phyloP scores from a whole-genome alignment of 2,113 vertebrate genomes.

The Oryzias javanicus region DNA sequence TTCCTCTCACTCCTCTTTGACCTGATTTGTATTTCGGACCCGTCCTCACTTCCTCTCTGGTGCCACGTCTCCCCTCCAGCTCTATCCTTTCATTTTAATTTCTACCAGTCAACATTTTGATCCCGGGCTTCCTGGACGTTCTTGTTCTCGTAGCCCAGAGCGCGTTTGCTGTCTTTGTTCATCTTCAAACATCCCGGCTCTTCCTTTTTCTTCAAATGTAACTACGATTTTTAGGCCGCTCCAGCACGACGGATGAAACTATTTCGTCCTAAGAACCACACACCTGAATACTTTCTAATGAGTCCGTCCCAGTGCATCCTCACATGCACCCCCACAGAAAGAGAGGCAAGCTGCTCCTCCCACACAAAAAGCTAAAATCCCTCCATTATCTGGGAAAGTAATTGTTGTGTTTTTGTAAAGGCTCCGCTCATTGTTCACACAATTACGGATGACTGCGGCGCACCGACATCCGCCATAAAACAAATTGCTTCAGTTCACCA shows the following conservation, averaged over 20 bases:
- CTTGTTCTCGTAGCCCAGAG: neutral
- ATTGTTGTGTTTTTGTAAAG: conserved; percentile 38
- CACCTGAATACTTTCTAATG: too few relatives aligned
- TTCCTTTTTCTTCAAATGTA: too few relatives aligned
- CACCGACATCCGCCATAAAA: conserved; percentile 20
- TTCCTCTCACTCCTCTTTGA: neutral
- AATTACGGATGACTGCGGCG: conserved; percentile 37
- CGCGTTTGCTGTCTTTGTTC: too few relatives aligned
- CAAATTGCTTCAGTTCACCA: conserved; percentile 38
- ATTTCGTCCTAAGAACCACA: too few relatives aligned
- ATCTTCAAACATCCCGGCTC: too few relatives aligned
- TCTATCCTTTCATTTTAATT: conserved; percentile 29
- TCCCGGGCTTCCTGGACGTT: neutral
- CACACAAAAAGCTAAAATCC: conserved; percentile 7
- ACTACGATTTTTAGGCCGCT: too few relatives aligned
- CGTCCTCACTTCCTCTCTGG: conserved; percentile 1
- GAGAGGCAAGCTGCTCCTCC: conserved; percentile 1
- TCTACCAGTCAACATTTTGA: conserved; percentile 13
- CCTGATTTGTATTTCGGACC: conserved; percentile 27
- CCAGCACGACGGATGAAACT: too few relatives aligned
- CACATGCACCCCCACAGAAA: conserved; percentile 1
- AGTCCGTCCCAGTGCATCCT: neutral
- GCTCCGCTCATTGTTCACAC: conserved; percentile 27
- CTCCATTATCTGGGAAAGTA: conserved; percentile 37
- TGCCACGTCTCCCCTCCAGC: neutral